Percentiles rank a stretch among this genome's conserved stretches.
Conservation (phyloP, 2,113 vertebrate genomes). For the Crotalus horridus region DNA sequence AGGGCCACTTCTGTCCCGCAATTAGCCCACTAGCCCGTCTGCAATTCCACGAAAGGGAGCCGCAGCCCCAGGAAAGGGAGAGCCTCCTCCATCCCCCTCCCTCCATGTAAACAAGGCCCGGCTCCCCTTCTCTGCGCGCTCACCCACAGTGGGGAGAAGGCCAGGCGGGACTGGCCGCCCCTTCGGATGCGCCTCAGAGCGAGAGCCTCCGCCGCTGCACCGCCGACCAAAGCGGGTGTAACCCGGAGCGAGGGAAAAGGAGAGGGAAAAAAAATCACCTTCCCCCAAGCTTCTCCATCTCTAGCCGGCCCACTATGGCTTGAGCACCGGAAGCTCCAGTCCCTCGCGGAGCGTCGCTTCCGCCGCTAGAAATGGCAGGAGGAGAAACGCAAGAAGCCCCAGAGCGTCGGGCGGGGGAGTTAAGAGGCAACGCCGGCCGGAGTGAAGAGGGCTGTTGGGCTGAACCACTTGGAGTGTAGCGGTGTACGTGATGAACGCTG, state of each 20-base stretch:
- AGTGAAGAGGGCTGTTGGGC: background rate
- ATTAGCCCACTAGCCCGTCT: too few relatives aligned
- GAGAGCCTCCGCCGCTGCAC: background rate
- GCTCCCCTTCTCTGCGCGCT: slow-evolving; percentile 24
- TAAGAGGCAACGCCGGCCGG: background rate
- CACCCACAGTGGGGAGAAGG: slow-evolving; percentile 43
- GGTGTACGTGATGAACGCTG: background rate
- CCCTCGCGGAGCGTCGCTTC: slow-evolving; percentile 44
- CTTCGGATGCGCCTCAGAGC: background rate
- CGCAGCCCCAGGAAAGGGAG: background rate
- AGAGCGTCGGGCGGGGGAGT: background rate
- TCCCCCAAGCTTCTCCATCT: slow-evolving; percentile 37
- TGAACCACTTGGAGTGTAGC: background rate
- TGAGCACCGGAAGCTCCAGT: slow-evolving; percentile 50
- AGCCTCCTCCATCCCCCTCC: background rate
- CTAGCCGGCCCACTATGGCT: slow-evolving; percentile 42
- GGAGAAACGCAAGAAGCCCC: background rate
- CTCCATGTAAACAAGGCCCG: slow-evolving; percentile 59
- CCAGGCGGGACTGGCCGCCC: background rate
- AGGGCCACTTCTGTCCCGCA: background rate
- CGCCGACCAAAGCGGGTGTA: background rate
- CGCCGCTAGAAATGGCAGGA: slow-evolving; percentile 18
- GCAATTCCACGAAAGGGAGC: too few relatives aligned
- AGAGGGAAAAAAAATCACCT: background rate
- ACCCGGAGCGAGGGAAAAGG: background rate